Evolutionary conservation across 1,140 invertebrate genomes (phyloP), one percentile per base, ranked within the genome.

Genomic region (Goniozus legneri): DNA sequence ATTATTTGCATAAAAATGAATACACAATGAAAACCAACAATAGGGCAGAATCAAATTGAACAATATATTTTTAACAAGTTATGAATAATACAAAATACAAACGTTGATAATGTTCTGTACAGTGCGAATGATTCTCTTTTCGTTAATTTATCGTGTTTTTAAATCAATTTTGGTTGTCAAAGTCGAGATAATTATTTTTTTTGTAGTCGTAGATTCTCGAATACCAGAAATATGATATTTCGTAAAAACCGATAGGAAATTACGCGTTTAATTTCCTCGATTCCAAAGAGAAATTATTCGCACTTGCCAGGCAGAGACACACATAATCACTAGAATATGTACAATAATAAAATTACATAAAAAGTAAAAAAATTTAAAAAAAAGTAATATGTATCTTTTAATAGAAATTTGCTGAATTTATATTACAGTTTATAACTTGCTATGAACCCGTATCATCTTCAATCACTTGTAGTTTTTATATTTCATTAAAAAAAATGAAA

Each of bases 321-420:
- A 73, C 71, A 73, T 73, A 73, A 72, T 73, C 71, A 73, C 61
- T 71, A 73, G 69, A 67, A 57, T 70, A 70, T 71, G 61, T 69
- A 71, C 60, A 62, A 66, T 67, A 64, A 66, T 65, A 41, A 68
- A n/a, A 69, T 65, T 60, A 62, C 59, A 52, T 62, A 50, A 44
- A 24, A 15, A 47, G 10, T 27, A 27, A 27, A 27, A 27, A 27
- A 27, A 27, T 27, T 6, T 6, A 27, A 50, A 51, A 58, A 61
- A 66, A 60, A 62, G 52, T 56, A 61, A 54, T 63, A 55, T 63
- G 43, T 52, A 60, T 54, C 39, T 54, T 53, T 27, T 57, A 49
- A 48, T 42, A 47, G 50, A 58, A 58, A 55, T 46, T 62, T 56
- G 51, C 59, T 60, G 53, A 36, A 52, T 65, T 58, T 57, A 54